Percentiles rank a stretch among this genome's conserved stretches.
phyloP scores from a whole-genome alignment of 2,113 vertebrate species.

The Eulemur macaco region DNA sequence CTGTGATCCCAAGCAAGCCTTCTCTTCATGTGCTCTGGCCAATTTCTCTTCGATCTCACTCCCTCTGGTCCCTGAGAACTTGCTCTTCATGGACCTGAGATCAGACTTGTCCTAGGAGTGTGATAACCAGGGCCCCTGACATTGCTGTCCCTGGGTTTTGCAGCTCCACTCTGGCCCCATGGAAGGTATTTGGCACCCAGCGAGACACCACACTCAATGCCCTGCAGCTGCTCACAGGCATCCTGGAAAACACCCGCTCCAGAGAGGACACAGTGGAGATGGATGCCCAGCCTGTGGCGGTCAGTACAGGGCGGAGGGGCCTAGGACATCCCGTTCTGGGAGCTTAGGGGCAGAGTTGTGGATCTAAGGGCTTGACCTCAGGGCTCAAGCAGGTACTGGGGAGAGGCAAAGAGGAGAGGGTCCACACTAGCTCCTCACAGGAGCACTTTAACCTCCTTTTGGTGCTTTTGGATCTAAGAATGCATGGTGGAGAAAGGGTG shows the following conservation, averaged over 20 bases:
- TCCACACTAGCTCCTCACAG: too few relatives aligned
- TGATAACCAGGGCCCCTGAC: background rate
- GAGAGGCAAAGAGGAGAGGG: too few relatives aligned
- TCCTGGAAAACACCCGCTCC: constrained; percentile 15
- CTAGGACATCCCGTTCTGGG: too few relatives aligned
- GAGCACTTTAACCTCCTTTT: too few relatives aligned
- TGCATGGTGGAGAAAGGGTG: background rate
- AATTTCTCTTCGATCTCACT: background rate
- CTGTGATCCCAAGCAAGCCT: background rate
- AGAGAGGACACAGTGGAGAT: too few relatives aligned
- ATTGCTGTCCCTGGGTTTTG: background rate
- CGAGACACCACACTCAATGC: background rate
- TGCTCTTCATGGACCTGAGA: background rate
- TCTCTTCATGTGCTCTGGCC: background rate
- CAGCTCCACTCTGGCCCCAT: constrained; percentile 24
- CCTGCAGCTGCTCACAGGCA: constrained; percentile 9
- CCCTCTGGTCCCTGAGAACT: background rate
- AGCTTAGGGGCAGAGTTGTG: too few relatives aligned
- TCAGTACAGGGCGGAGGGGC: too few relatives aligned
- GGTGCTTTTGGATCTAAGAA: background rate
- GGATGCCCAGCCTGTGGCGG: too few relatives aligned
- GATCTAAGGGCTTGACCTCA: too few relatives aligned
- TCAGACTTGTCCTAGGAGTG: background rate
- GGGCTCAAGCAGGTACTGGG: too few relatives aligned
- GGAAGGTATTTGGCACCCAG: constrained; percentile 39